phyloP scores from a whole-genome alignment of 2,113 vertebrate species.

The Paramisgurnus dabryanus region DNA sequence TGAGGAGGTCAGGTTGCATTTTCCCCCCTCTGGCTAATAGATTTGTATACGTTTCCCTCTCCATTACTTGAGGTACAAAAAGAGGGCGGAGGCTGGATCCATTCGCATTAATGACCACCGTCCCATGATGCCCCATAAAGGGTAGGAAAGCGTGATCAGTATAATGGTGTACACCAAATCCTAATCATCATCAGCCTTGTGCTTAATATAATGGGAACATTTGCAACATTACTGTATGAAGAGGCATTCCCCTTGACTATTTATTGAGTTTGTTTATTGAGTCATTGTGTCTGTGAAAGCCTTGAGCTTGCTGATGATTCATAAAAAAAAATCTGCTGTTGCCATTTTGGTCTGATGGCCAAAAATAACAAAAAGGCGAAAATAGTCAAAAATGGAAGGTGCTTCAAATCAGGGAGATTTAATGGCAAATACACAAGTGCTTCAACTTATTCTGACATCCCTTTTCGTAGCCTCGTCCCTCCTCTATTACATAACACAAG shows the following conservation, averaged over 20 bases:
- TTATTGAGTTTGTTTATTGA: not conserved
- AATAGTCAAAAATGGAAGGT: not conserved
- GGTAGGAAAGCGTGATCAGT: not conserved
- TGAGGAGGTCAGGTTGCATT: conserved; percentile 23
- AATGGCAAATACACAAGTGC: not conserved
- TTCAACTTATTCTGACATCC: not conserved
- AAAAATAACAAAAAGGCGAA: too few species aligned
- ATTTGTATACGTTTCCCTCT: conserved; percentile 25
- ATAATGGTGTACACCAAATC: not conserved
- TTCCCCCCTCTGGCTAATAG: conserved; percentile 12
- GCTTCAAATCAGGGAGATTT: conserved; percentile 1
- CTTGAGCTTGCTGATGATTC: not conserved
- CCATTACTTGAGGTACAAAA: conserved; percentile 15
- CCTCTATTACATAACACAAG: not conserved
- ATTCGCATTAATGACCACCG: not conserved
- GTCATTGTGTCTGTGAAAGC: not conserved
- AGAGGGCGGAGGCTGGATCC: conserved; percentile 13
- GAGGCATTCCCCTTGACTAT: not conserved
- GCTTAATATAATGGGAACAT: conserved; percentile 26
- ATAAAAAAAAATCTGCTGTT: not conserved
- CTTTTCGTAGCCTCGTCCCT: not conserved
- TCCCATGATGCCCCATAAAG: not conserved
- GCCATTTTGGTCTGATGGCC: not conserved
- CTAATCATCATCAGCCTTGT: not conserved
- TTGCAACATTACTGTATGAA: not conserved